Evolutionary conservation across 2,113 vertebrate genomes (phyloP), one percentile per base, ranked within the genome.

Genomic region (Leptosomus discolor): DNA sequence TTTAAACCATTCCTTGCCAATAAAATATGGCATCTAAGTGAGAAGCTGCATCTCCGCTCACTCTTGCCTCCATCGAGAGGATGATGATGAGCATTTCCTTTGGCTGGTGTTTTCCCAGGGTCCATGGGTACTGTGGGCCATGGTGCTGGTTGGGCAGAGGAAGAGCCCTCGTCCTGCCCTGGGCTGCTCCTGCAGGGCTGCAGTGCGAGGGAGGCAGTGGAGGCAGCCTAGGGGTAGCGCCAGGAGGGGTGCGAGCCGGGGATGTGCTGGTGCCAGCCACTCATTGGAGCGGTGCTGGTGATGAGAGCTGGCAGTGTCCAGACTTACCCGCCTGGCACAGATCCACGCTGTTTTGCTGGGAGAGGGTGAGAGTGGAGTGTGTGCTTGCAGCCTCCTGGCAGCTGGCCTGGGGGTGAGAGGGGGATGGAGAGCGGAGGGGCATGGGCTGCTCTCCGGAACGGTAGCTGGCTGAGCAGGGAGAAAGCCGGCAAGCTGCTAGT

Each of bases 61-160:
- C 27, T 10, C 48, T 27, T 15, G 43, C 11, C n/a, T 65, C 63
- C 32, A 1, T 56, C 64, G 3, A 6, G 54, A 37, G 48, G 48
- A 37, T 21, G 85, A 64, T 51, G 32, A 32, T 5, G 46, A 19
- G 41, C 0, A 0, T 56, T 51, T 19, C 37, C 71, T 43, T 53
- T 11, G 61, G 43, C 19, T 13, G 43, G 15, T 27, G 29, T 23
- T 71, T 45, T 12, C 53, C 36, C 6, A 10, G 30, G 21, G 68
- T 53, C 54, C 0, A 1, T 3, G 21, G 61, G 73, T 30, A 7
- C 32, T 0, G 0, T 11, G 41, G 43, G 8, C 34, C 0, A 0
- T 0, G 0, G 14, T 9, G 54, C 45, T 16, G n/a, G n/a, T n/a
- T n/a, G 63, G 26, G 41, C 19, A 8, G 27, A 8, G 36, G 51